Percentiles rank a stretch among this genome's conserved stretches.
Evolutionary conservation across 2,797 vertebrate genomes (phyloP).

Genomic region (Scolopax rusticola): DNA sequence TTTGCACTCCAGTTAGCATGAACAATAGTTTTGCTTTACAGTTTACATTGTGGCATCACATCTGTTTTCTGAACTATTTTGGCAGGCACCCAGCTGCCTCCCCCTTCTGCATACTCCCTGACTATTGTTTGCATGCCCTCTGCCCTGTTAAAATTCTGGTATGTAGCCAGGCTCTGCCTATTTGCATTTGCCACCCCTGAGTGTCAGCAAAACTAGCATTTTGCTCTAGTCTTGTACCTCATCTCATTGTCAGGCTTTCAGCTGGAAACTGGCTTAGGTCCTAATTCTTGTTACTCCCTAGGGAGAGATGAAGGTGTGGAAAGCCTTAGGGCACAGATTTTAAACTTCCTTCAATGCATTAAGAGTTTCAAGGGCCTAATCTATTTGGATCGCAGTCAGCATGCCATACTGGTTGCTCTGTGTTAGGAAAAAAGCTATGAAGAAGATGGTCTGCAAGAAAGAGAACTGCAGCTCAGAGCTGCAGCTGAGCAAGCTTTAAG

Average conservation of each 20-base stretch:
- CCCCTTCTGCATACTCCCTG: background rate
- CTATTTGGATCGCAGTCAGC: background rate
- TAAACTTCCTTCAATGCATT: background rate
- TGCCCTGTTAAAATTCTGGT: background rate
- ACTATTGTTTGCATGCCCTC: background rate
- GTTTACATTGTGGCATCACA: background rate
- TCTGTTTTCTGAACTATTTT: slow-evolving; percentile 23
- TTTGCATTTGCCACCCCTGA: background rate
- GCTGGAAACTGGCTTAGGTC: background rate
- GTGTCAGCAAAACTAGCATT: background rate
- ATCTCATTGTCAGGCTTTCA: background rate
- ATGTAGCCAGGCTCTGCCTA: background rate
- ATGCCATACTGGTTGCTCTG: background rate
- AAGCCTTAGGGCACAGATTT: background rate
- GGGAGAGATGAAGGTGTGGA: background rate
- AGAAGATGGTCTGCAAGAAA: background rate
- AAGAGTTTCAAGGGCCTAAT: background rate
- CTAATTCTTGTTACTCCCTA: background rate
- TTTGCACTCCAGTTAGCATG: background rate
- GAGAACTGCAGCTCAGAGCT: background rate
- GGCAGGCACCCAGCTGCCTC: slow-evolving; percentile 6
- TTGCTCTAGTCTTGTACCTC: background rate
- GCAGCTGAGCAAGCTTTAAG: background rate
- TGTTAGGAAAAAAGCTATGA: background rate
- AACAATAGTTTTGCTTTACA: slow-evolving; percentile 20